phyloP scores from a whole-genome alignment of 2,113 vertebrate genomes.

The Cranoglanis bouderius region DNA sequence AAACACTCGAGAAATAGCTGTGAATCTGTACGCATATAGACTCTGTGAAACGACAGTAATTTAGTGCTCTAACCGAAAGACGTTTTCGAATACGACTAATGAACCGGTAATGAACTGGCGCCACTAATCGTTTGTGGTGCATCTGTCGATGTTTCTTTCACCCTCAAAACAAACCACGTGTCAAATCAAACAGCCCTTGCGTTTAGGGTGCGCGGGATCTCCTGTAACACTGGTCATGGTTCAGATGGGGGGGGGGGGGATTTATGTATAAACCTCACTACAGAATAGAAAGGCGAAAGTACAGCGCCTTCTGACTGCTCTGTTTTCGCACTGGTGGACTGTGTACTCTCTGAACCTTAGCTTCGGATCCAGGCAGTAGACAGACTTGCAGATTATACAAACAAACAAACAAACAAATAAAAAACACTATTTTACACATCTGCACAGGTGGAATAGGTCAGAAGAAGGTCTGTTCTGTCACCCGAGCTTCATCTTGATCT shows the following conservation, averaged over 20 bases:
- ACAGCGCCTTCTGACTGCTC: background rate
- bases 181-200: background rate
- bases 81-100: background rate
- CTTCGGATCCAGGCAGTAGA: slow-evolving; percentile 52
- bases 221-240: slow-evolving; percentile 14
- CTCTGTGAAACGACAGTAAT: slow-evolving; percentile 25
- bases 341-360: slow-evolving; percentile 62
- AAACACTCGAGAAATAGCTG: slow-evolving; percentile 38
- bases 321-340: slow-evolving; percentile 60
- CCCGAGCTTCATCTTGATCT: slow-evolving; percentile 61
- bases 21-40: slow-evolving; percentile 8
- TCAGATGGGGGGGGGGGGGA: background rate
- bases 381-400: slow-evolving; percentile 45
- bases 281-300: background rate
- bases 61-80: background rate
- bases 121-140: background rate
- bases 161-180: background rate
- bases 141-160: too few species aligned
- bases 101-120: background rate
- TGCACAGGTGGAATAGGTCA: slow-evolving; percentile 58
- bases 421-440: slow-evolving; percentile 59
- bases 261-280: background rate
- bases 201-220: slow-evolving; percentile 11
- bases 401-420: slow-evolving; percentile 35
- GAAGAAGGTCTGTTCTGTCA: slow-evolving; percentile 58